Conservation (phyloP, 2,113 vertebrate species). For the Pteropus alecto region DNA sequence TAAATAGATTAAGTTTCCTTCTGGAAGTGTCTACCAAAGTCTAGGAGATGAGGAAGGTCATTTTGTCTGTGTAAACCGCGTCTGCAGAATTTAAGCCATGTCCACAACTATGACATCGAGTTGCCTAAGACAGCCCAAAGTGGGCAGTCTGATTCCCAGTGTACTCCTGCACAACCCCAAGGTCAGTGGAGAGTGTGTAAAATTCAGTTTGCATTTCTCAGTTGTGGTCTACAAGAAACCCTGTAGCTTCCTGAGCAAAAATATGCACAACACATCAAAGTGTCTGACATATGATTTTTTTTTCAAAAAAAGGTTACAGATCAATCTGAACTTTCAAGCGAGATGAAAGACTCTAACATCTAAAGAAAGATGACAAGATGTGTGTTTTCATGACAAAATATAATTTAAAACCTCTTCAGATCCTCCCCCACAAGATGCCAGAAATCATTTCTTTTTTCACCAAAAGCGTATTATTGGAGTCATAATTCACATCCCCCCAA, state of each 20-base stretch:
- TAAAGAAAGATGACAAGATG: constrained; percentile 74
- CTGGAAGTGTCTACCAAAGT: neutral
- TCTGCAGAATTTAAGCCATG: neutral
- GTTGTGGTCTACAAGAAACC: neutral
- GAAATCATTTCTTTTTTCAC: constrained; percentile 49
- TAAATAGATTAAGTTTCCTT: neutral
- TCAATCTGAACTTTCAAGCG: constrained; percentile 73
- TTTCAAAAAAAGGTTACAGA: constrained; percentile 58
- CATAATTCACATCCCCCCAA: constrained; percentile 39
- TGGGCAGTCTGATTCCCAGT: neutral
- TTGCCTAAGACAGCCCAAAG: neutral
- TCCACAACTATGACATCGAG: neutral
- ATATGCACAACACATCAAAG: constrained; percentile 73
- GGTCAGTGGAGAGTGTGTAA: neutral
- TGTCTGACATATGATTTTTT: constrained; percentile 54
- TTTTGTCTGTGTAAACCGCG: neutral
- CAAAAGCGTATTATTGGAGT: constrained; percentile 50
- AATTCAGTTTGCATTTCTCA: constrained; percentile 44
- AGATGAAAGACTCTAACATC: constrained; percentile 77
- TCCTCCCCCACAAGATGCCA: constrained; percentile 64
- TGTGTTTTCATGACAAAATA: constrained; percentile 75
- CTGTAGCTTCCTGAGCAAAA: constrained; percentile 31
- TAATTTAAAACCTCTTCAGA: constrained; percentile 71
- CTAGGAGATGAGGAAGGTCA: neutral
- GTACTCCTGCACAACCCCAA: neutral